Percentiles rank a stretch among this genome's conserved stretches.
These are phyloP conservation scores for Pangasius sanitwongsei DNA, from an alignment of 2,797 vertebrate species.

Conservation along the genomic window DNA sequence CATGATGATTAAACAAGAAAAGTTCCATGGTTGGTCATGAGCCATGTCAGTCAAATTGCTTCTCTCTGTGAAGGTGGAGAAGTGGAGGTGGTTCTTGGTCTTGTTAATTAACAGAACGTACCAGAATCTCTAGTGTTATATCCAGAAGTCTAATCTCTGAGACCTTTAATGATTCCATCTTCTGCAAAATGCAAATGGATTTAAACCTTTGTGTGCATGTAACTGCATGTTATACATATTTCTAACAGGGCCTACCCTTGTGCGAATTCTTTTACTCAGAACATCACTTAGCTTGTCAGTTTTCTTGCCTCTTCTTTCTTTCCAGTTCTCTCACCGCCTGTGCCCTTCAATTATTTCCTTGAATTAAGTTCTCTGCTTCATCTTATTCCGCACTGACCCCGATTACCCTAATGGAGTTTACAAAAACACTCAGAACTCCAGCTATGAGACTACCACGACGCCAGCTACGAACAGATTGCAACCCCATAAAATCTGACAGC, in stretches of 20 bases:
- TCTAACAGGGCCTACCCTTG: background rate
- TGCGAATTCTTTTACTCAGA: background rate
- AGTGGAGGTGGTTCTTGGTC: background rate
- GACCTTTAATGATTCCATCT: background rate
- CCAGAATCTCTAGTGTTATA: background rate
- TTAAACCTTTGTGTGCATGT: background rate
- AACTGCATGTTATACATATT: background rate
- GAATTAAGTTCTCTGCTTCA: constrained; percentile 19
- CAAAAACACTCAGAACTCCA: background rate
- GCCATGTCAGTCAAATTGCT: background rate
- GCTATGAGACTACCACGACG: background rate
- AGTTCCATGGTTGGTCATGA: background rate
- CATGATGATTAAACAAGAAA: background rate
- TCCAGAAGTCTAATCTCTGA: background rate
- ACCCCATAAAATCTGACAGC: background rate
- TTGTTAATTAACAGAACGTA: background rate
- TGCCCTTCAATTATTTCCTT: constrained; percentile 6
- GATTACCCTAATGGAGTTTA: background rate
- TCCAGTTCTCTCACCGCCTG: background rate
- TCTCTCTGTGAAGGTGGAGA: too few species aligned
- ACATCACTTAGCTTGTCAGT: background rate
- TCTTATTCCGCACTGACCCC: background rate
- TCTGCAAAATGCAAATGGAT: background rate
- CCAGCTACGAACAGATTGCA: background rate
- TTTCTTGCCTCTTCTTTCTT: background rate